Evolutionary conservation across 2,797 vertebrate genomes (phyloP).

Genomic region (Taenioides sp.): DNA sequence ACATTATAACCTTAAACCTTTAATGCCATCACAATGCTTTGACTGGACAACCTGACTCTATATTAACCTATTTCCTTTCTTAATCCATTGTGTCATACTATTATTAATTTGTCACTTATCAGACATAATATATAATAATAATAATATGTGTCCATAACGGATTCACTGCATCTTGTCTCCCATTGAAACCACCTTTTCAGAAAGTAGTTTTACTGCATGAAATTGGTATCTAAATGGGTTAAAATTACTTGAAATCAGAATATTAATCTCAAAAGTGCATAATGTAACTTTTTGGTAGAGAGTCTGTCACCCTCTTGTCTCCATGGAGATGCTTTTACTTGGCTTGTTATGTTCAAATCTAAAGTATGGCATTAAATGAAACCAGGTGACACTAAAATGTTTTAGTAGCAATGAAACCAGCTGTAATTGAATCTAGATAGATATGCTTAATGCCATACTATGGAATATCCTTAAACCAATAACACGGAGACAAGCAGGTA

Average conservation of each 20-base stretch:
- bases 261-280: not conserved
- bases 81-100: not conserved
- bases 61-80: not conserved
- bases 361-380: not conserved
- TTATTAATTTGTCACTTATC: slow-evolving; percentile 2
- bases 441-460: not conserved
- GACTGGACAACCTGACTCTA: slow-evolving; percentile 6
- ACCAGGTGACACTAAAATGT: not conserved
- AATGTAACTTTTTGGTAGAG: too few species aligned
- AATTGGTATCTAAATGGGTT: not conserved
- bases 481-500: too few species aligned
- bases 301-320: not conserved
- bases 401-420: not conserved
- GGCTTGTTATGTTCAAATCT: not conserved
- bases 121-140: not conserved
- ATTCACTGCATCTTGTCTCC: slow-evolving; percentile 29
- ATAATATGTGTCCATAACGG: slow-evolving; percentile 20
- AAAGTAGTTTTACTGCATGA: not conserved
- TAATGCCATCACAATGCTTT: not conserved
- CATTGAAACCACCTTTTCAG: slow-evolving; percentile 16
- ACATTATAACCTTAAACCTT: too few species aligned
- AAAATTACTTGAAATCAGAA: not conserved
- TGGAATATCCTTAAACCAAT: too few species aligned
- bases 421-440: not conserved
- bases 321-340: not conserved